phyloP scores from a whole-genome alignment of 2,888 invertebrate genomes.

The Philopedon plagiatum region DNA sequence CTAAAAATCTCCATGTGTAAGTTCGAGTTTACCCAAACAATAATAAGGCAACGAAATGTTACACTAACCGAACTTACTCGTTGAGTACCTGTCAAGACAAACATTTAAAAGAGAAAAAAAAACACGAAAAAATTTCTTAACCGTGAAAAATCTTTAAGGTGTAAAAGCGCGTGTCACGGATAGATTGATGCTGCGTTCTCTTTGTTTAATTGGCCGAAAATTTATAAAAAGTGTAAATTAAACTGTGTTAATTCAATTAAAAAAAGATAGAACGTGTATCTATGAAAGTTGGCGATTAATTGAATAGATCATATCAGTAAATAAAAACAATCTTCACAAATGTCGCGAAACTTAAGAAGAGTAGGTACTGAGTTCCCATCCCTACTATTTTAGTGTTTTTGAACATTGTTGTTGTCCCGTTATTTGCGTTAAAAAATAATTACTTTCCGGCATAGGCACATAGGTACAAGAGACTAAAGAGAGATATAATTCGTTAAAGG shows the following conservation, averaged over 20 bases:
- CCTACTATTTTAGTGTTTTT: too few relatives aligned
- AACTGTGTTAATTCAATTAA: slow-evolving; percentile 33
- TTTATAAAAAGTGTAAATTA: slow-evolving; percentile 41
- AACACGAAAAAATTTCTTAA: background rate
- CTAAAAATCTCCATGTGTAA: too few relatives aligned
- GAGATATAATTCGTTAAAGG: too few relatives aligned
- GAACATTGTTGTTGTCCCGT: too few relatives aligned
- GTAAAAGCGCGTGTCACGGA: slow-evolving; percentile 35
- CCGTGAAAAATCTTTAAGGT: slow-evolving; percentile 7
- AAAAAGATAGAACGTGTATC: slow-evolving; percentile 19
- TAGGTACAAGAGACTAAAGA: too few relatives aligned
- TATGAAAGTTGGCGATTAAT: slow-evolving; percentile 30
- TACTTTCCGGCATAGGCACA: too few relatives aligned
- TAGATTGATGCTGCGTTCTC: slow-evolving; percentile 38
- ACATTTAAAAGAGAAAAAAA: background rate
- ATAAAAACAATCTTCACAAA: too few relatives aligned
- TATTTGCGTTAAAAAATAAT: too few relatives aligned
- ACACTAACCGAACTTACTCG: background rate
- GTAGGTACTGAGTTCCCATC: too few relatives aligned
- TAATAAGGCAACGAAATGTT: background rate
- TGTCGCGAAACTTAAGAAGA: too few relatives aligned
- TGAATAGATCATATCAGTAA: background rate
- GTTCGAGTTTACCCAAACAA: too few relatives aligned
- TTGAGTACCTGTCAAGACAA: background rate
- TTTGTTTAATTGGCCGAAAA: slow-evolving; percentile 50